Percentiles rank a stretch among this genome's conserved stretches.
Conservation (phyloP, 2,888 invertebrate species). For the Galerucella nymphaeae region DNA sequence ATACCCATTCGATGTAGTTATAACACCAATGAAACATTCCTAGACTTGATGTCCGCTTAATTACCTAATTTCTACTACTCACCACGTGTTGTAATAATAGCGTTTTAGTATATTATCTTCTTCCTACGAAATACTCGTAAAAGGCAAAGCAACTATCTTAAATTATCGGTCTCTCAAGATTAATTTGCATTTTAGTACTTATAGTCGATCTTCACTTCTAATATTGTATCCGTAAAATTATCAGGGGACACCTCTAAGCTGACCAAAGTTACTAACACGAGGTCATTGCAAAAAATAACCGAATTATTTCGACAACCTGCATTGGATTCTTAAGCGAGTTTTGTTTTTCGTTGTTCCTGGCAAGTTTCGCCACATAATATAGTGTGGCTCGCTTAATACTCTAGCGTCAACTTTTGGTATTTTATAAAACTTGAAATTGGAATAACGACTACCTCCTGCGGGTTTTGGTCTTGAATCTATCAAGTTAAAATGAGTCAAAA, state of each 20-base stretch:
- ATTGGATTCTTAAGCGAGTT: too few relatives aligned
- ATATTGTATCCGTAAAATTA: background rate
- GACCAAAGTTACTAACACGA: too few relatives aligned
- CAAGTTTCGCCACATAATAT: too few relatives aligned
- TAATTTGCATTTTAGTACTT: background rate
- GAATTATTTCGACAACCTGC: too few relatives aligned
- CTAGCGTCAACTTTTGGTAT: too few relatives aligned
- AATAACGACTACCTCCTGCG: too few relatives aligned
- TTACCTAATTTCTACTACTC: background rate
- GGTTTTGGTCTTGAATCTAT: too few relatives aligned
- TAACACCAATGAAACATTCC: background rate
- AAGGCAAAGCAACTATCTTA: background rate
- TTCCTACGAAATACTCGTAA: background rate
- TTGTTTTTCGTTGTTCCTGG: too few relatives aligned
- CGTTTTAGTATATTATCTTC: background rate
- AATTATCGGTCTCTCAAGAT: background rate
- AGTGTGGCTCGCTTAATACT: too few relatives aligned
- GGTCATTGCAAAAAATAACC: too few relatives aligned
- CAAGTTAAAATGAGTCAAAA: too few relatives aligned
- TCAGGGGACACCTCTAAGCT: background rate
- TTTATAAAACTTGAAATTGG: too few relatives aligned
- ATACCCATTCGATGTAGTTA: background rate
- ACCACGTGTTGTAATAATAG: background rate
- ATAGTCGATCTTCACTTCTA: background rate
- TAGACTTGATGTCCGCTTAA: background rate